Evolutionary conservation across 2,113 vertebrate genomes (phyloP), one percentile per base, ranked within the genome.

Genomic region (Riparia riparia): DNA sequence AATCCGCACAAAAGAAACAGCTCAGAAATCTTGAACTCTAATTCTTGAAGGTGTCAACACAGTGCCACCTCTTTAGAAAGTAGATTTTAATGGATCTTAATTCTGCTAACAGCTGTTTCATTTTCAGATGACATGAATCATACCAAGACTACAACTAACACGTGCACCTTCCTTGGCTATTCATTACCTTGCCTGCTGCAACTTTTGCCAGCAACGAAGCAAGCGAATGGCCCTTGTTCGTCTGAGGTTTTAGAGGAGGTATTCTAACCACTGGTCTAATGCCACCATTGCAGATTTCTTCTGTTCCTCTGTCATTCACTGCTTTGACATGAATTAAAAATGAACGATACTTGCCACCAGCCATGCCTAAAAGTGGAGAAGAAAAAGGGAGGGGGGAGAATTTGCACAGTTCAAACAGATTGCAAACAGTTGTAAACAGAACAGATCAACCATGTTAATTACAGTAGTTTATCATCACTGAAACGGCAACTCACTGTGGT

Each of bases 271-370:
- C 98, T 14, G 99, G 99, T 87, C 99, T 98, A 41, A 99, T 97
- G 39, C 98, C 97, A 76, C 98, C 97, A 93, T 98, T 98, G 93
- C 98, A 98, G 72, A 98, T 95, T 60, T 99, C 99, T 92, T 99
- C 99, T 86, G 98, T 95, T 95, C 98, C 98, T 97, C 99, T 98
- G 93, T 99, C 99, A 95, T 98, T 99, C 88, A 99, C 98, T 39
- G 99, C 98, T 97, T 99, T 99, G 58, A 99, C 99, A 64, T 99
- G 99, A 90, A 99, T 99, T 98, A 99, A 98, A 98, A 99, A 99
- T 2, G 99, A 99, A 78, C 99, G 99, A 58, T 99, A 99, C 97
- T 99, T 99, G 81, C 99, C 99, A 97, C 99, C 99, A 44, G 99
- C 99, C 99, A 99, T 99, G 76, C 99, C 99, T 99, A 92, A 3